phyloP scores from a whole-genome alignment of 2,113 vertebrate genomes.

The Psettodes erumei region DNA sequence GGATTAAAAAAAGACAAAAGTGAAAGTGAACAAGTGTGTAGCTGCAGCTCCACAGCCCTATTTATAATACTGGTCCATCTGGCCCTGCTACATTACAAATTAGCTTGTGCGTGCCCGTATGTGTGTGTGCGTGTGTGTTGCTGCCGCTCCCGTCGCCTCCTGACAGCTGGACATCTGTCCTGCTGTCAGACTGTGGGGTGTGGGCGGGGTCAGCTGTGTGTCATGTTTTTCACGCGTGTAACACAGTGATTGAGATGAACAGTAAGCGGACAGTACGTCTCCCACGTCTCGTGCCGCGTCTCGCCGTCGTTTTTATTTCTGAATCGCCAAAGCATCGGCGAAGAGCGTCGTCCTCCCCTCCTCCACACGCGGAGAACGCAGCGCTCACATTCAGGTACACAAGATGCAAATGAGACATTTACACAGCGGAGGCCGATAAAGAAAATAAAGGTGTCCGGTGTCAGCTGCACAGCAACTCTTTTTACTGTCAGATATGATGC shows the following conservation, averaged over 20 bases:
- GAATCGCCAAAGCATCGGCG: too few relatives aligned
- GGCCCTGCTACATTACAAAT: conserved; percentile 48
- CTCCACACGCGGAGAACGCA: too few relatives aligned
- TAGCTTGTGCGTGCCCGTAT: conserved; percentile 19
- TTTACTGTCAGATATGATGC: too few relatives aligned
- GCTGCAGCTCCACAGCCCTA: conserved; percentile 40
- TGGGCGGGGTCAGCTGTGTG: too few relatives aligned
- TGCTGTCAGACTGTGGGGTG: conserved; percentile 11
- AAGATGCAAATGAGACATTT: conserved; percentile 38
- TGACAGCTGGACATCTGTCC: conserved; percentile 41
- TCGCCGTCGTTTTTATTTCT: too few relatives aligned
- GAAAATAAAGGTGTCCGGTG: not conserved
- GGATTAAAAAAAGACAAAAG: not conserved
- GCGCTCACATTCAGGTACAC: not conserved
- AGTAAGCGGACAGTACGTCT: too few relatives aligned
- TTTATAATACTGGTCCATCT: conserved; percentile 58
- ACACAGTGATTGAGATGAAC: not conserved
- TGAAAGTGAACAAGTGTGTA: not conserved
- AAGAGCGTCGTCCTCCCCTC: too few relatives aligned
- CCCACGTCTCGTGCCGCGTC: too few relatives aligned
- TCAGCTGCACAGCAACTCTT: not conserved
- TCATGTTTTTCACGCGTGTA: too few relatives aligned
- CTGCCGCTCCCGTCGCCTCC: conserved; percentile 1
- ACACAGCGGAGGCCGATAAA: not conserved
- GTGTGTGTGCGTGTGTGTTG: conserved; percentile 6